A percentile compares a stretch with the other conserved stretches of the same genome.
Evolutionary conservation across 2,888 invertebrate genomes (phyloP).

Genomic region (Clivina fossor): DNA sequence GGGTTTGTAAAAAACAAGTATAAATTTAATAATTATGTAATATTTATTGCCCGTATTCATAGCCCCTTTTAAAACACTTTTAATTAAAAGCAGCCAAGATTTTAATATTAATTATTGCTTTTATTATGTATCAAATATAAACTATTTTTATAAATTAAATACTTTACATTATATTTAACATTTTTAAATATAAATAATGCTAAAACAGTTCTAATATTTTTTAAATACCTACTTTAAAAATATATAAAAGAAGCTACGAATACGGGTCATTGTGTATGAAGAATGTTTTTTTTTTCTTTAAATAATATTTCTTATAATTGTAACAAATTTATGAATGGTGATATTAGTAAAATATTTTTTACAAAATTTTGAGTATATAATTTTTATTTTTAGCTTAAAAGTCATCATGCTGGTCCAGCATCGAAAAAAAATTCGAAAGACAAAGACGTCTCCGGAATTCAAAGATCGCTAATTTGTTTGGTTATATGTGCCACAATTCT

Average conservation of each 20-base stretch:
- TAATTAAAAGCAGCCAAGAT: too few species aligned
- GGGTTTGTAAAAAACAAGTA: too few species aligned
- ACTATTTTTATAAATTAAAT: too few species aligned
- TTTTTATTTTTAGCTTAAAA: slow-evolving; percentile 39
- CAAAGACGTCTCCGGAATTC: slow-evolving; percentile 44
- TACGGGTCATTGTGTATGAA: slow-evolving; percentile 9
- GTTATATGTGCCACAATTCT: slow-evolving; percentile 50
- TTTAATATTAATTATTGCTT: too few species aligned
- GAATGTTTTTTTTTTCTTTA: background rate
- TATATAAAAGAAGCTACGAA: slow-evolving; percentile 8
- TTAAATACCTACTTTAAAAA: too few species aligned
- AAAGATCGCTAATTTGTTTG: slow-evolving; percentile 50
- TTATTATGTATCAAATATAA: too few species aligned
- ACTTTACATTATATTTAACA: too few species aligned
- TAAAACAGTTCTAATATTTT: too few species aligned
- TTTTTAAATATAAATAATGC: too few species aligned
- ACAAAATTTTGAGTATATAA: background rate
- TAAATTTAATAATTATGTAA: too few species aligned
- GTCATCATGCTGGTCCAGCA: slow-evolving; percentile 40
- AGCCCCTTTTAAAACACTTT: too few species aligned
- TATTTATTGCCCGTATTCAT: too few species aligned
- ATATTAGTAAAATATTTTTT: background rate
- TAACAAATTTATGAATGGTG: slow-evolving; percentile 2
- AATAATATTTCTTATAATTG: background rate
- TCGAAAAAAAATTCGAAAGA: slow-evolving; percentile 46